Evolutionary conservation across 2,113 vertebrate genomes (phyloP), one percentile per base, ranked within the genome.

Genomic region (Rhinoptilus africanus): DNA sequence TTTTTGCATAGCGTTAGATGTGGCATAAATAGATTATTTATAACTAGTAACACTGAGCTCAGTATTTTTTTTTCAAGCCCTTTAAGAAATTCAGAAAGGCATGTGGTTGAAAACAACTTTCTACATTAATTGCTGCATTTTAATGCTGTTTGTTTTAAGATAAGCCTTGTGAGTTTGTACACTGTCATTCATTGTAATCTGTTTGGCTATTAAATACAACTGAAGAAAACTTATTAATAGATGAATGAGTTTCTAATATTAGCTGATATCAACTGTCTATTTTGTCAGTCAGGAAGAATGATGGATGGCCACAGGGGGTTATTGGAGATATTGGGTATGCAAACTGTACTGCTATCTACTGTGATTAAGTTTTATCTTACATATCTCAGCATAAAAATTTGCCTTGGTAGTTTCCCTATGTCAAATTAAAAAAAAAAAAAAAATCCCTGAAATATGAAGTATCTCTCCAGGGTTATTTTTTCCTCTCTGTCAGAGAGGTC

Each of bases 91-190:
- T 79, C 91, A 94, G 74, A 88, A 85, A 88, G 28, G 35, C 72
- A 73, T 21, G 3, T 66, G 56, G 77, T 79, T 93, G 71, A 91
- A 95, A 91, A 51, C 57, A 79, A 82, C 28, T 82, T 87, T 56
- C 35, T 72, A 76, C 32, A 79, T 82, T 89, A 92, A 89, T 87
- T 96, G 51, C 37, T 85, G 67, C 32, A 89, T 96, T 91, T 95
- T 93, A 85, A 89, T 91, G 47, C 14, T 95, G 82, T 93, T 97
- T 96, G 81, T 89, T 95, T 93, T 82, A 69, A 76, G 84, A 89
- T 41, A 96, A 91, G 19, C 30, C 51, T 43, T 72, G 16, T 68
- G 74, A 91, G 56, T 95, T 85, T 94, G 67, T 79, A 92, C 68
- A 91, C 59, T 94, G 59, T 78, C 73, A 85, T 81, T 81, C 4